A percentile compares a stretch with the other conserved stretches of the same genome.
Conservation (phyloP, 1,140 invertebrate species). For the Neomicropteryx cornuta region DNA sequence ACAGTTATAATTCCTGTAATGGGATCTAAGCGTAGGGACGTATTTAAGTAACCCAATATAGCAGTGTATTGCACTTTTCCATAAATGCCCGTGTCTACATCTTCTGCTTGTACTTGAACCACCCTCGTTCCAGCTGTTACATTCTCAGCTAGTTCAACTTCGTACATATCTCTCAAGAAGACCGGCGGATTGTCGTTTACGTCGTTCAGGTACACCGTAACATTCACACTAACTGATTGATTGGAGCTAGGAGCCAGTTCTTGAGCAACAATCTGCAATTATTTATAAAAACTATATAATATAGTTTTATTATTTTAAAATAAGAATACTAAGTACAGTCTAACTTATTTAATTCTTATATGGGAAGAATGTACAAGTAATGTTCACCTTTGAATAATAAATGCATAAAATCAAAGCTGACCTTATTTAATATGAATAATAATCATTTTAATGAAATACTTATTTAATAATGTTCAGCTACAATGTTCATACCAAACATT, state of each 20-base stretch:
- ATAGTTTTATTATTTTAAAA: conserved; percentile 2
- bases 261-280: conserved; percentile 61
- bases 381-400: background rate
- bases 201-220: conserved; percentile 74
- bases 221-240: conserved; percentile 56
- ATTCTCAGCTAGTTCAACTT: conserved; percentile 68
- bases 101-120: conserved; percentile 61
- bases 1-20: conserved; percentile 70
- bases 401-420: background rate
- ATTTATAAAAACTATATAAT: conserved; percentile 8
- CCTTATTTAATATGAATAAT: no score
- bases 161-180: conserved; percentile 63
- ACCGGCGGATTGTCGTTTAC: conserved; percentile 82
- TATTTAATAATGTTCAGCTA: no score
- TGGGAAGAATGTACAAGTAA: background rate
- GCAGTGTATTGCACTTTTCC: conserved; percentile 65
- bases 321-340: no score
- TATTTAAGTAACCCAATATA: conserved; percentile 62
- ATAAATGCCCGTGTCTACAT: conserved; percentile 60
- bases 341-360: background rate
- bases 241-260: conserved; percentile 65
- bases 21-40: conserved; percentile 66
- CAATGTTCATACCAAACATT: no score
- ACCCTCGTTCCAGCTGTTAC: conserved; percentile 62
- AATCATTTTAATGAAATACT: no score